Conservation (phyloP, 2,888 invertebrate genomes). For the Eupithecia abbreviata region DNA sequence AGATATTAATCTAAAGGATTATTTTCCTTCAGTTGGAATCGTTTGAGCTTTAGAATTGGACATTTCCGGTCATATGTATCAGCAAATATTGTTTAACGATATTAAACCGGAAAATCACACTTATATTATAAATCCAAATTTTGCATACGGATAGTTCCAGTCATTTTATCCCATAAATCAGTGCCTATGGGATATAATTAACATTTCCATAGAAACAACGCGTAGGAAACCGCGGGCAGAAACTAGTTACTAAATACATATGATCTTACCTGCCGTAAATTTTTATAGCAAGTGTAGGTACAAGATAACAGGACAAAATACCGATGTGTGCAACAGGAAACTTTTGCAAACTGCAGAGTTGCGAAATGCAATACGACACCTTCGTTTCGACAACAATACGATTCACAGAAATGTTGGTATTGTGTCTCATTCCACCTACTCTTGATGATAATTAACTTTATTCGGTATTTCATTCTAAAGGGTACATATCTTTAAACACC, state of each 20-base stretch:
- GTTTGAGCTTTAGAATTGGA: slow-evolving; percentile 24
- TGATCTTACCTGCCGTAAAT: neutral
- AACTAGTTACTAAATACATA: neutral
- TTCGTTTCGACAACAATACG: slow-evolving; percentile 51
- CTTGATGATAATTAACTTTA: neutral
- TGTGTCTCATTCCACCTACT: slow-evolving; percentile 39
- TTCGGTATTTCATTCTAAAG: neutral
- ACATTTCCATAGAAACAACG: no score
- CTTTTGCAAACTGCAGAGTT: slow-evolving; percentile 61
- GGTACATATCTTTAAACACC: no score
- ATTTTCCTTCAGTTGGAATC: slow-evolving; percentile 65
- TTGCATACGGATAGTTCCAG: no score
- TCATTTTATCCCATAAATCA: no score
- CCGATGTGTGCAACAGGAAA: slow-evolving; percentile 61
- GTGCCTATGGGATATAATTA: no score
- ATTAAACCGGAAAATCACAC: neutral
- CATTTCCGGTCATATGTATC: neutral
- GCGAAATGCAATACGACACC: slow-evolving; percentile 59
- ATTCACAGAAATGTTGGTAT: slow-evolving; percentile 65
- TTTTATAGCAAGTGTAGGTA: neutral
- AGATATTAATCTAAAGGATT: slow-evolving; percentile 71
- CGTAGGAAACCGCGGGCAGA: no score
- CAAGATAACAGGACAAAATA: slow-evolving; percentile 21
- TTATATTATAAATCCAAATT: no score
- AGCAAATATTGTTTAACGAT: neutral